phyloP scores from a whole-genome alignment of 92 coral and sea anemone species.

The Plumapathes pennacea region DNA sequence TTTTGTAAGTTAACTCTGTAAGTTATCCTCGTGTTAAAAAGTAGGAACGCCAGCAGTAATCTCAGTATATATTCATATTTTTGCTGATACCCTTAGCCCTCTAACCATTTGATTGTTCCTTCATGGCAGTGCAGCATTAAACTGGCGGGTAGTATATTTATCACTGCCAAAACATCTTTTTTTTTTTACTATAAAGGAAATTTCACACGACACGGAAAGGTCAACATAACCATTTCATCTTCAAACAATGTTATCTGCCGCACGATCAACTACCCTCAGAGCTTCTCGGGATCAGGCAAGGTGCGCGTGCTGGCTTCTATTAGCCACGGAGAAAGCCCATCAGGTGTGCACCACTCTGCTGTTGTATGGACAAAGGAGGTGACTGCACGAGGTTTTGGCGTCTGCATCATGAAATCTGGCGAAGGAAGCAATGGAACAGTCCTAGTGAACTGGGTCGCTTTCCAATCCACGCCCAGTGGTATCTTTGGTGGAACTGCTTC shows the following conservation, averaged over 20 bases:
- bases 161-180: neutral
- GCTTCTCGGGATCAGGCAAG: slow-evolving; percentile 13
- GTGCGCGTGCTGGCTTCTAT: slow-evolving; percentile 40
- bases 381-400: slow-evolving; percentile 28
- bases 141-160: neutral
- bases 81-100: no score
- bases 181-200: neutral
- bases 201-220: slow-evolving; percentile 34
- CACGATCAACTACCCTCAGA: slow-evolving; percentile 16
- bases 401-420: slow-evolving; percentile 45
- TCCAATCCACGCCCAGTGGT: slow-evolving; percentile 44
- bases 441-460: slow-evolving; percentile 48
- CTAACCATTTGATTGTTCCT: no score
- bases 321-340: slow-evolving; percentile 9
- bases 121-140: no score
- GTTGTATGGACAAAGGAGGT: slow-evolving; percentile 41
- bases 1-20: no score
- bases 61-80: no score
- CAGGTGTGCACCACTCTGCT: slow-evolving; percentile 36
- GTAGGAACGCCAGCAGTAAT: no score
- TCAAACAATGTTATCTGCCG: slow-evolving; percentile 14
- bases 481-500: slow-evolving; percentile 32
- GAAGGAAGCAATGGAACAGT: slow-evolving; percentile 35
- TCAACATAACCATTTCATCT: slow-evolving; percentile 14
- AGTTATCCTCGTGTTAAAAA: no score